Conservation (phyloP, 2,113 vertebrate genomes). For the Ochotona curzoniae region DNA sequence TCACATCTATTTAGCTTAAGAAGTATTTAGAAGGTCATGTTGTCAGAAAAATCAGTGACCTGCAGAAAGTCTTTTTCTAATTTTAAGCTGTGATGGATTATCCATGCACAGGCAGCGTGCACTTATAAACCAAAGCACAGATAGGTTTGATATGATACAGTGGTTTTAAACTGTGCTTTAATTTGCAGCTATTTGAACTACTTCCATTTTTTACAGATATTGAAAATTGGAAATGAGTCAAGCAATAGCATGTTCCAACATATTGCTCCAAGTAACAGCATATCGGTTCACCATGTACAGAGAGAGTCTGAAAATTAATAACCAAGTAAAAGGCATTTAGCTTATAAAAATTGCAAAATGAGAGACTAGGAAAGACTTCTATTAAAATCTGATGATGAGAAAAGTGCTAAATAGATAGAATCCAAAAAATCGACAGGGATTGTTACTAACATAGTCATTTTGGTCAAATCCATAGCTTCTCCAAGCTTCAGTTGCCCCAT, state of each 20-base stretch:
- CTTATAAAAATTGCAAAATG: slow-evolving; percentile 46
- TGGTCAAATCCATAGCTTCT: neutral
- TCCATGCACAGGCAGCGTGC: slow-evolving; percentile 40
- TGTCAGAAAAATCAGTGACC: slow-evolving; percentile 60
- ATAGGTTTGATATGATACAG: slow-evolving; percentile 71
- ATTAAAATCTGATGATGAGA: slow-evolving; percentile 41
- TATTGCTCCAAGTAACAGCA: slow-evolving; percentile 73
- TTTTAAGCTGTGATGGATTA: slow-evolving; percentile 67
- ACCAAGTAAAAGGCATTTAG: slow-evolving; percentile 64
- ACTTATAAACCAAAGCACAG: slow-evolving; percentile 66
- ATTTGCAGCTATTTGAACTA: slow-evolving; percentile 81
- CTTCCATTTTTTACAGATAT: slow-evolving; percentile 79
- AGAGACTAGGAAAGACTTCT: neutral
- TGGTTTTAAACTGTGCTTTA: slow-evolving; percentile 77
- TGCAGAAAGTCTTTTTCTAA: slow-evolving; percentile 62
- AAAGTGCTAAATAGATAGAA: neutral
- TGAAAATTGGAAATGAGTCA: slow-evolving; percentile 78
- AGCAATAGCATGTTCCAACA: slow-evolving; percentile 70
- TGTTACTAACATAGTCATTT: neutral
- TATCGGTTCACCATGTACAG: slow-evolving; percentile 66
- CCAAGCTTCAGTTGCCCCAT: neutral
- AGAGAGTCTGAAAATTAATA: slow-evolving; percentile 76
- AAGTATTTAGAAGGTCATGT: slow-evolving; percentile 71
- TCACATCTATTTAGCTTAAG: slow-evolving; percentile 62
- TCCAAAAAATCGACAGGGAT: neutral